These are phyloP conservation scores for Loripinus fragilis DNA, from an alignment of 2,888 invertebrate species.

Conservation along the genomic window DNA sequence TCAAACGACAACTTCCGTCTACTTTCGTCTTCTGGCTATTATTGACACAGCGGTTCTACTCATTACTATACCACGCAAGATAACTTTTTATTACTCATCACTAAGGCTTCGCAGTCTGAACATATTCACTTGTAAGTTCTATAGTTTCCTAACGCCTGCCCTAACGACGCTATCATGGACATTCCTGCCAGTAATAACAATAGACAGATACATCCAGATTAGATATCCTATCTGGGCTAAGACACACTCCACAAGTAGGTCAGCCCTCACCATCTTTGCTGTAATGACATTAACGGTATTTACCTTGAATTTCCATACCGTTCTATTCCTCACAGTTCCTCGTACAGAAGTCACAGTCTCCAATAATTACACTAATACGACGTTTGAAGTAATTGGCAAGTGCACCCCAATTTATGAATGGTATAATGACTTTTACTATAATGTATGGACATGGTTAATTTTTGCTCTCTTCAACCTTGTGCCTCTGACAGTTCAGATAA, in stretches of 20 bases:
- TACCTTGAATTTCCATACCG: not conserved
- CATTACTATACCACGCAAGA: not conserved
- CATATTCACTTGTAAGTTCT: not conserved
- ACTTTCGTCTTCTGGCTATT: not conserved
- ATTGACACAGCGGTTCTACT: not conserved
- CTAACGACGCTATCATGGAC: not conserved
- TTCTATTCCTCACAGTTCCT: not conserved
- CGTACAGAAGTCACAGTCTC: too few relatives aligned
- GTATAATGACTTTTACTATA: not conserved
- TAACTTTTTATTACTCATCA: not conserved
- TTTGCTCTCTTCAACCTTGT: not conserved
- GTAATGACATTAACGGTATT: not conserved
- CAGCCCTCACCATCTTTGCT: not conserved
- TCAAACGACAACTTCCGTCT: not conserved
- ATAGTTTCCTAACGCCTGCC: not conserved
- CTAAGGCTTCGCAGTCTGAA: not conserved
- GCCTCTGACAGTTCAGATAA: not conserved
- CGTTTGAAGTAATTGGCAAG: not conserved
- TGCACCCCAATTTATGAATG: not conserved
- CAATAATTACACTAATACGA: not conserved
- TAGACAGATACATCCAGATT: not conserved
- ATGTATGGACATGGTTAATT: not conserved
- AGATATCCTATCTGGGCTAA: constrained; percentile 1
- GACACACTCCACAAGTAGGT: not conserved
- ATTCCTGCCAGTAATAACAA: not conserved